These are phyloP conservation scores for Andricus quercusramuli DNA, from an alignment of 2,888 invertebrate genomes.

Conservation along the genomic window DNA sequence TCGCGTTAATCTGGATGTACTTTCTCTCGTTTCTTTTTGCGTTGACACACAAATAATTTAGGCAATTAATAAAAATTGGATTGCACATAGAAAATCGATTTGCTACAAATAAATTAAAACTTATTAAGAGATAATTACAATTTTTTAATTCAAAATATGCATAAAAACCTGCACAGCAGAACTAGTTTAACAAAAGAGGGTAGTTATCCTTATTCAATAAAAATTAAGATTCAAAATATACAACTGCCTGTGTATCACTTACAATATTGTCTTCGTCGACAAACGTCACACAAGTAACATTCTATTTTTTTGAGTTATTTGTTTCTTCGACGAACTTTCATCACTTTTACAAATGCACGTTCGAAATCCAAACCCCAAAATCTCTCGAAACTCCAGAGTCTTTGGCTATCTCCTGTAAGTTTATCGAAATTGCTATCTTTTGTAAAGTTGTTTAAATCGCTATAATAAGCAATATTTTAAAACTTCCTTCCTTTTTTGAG, in stretches of 20 bases:
- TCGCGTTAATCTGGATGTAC: not conserved
- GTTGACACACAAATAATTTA: not conserved
- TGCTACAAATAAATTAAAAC: slow-evolving; percentile 18
- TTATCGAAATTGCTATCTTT: slow-evolving; percentile 67
- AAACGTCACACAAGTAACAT: slow-evolving; percentile 12
- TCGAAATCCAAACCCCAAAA: slow-evolving; percentile 3
- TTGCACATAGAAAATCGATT: slow-evolving; percentile 28
- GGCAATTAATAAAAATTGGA: not conserved
- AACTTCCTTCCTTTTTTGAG: slow-evolving; percentile 54
- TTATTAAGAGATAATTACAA: slow-evolving; percentile 21
- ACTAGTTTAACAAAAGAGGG: not conserved
- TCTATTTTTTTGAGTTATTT: not conserved
- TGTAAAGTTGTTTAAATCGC: slow-evolving; percentile 67
- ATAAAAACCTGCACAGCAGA: slow-evolving; percentile 34
- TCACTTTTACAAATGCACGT: slow-evolving; percentile 3
- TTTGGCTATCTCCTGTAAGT: slow-evolving; percentile 64
- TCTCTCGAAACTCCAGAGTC: slow-evolving; percentile 64
- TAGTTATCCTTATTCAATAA: slow-evolving; percentile 2
- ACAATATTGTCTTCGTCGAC: not conserved
- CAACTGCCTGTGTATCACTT: slow-evolving; percentile 4
- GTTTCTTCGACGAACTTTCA: not conserved
- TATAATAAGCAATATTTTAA: slow-evolving; percentile 69
- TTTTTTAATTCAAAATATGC: slow-evolving; percentile 29
- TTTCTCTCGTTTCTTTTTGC: not conserved
- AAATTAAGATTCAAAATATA: slow-evolving; percentile 32